Evolutionary conservation across 92 coral and sea anemone genomes (phyloP), one percentile per base, ranked within the genome.

Genomic region (Phenganax subtilis): DNA sequence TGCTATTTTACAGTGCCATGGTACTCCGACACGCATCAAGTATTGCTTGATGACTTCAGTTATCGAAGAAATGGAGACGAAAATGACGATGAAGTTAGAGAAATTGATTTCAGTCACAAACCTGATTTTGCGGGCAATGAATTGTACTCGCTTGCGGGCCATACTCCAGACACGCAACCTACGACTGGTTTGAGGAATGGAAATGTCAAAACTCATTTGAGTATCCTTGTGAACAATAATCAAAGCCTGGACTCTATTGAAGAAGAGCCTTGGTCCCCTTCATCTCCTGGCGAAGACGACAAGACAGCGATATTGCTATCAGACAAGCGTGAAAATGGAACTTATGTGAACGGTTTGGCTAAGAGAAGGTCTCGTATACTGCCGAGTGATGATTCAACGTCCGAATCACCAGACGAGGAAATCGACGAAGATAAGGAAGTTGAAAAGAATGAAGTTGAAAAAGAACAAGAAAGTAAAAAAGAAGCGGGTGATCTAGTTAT

Each of bases 11-110:
- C 76, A 93, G 92, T 85, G 15, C 97, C 97, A 29, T 77, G 87
- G 28, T 93, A 89, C 76, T 72, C 82, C 55, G 84, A 89, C 62
- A 81, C 44, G 54, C 97, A 93, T 81, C 97, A 88, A 27, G 96
- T 93, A 20, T 73, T 91, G n/a, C 97, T 92, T 3, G 97, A 93
- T 66, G 85, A 87, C 30, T 93, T 93, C 97, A 87, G 92, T 10
- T 93, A 93, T 77, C 54, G 68, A 51, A 54, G 6, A 52, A 20
- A 57, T 59, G 71, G 30, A 10, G 12, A 64, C 55, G 69, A 79
- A 17, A 25, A 62, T 59, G 82, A 59, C 51, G 74, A 62, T 55
- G 74, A 79, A n/a, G 44, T 63, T 12, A 51, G 56, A 64, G 74
- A 62, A 16, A 64, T 63, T 25, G 14, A 57, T 17, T 76, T 76